phyloP scores from a whole-genome alignment of 2,113 vertebrate genomes.

The Eurystomus gularis region DNA sequence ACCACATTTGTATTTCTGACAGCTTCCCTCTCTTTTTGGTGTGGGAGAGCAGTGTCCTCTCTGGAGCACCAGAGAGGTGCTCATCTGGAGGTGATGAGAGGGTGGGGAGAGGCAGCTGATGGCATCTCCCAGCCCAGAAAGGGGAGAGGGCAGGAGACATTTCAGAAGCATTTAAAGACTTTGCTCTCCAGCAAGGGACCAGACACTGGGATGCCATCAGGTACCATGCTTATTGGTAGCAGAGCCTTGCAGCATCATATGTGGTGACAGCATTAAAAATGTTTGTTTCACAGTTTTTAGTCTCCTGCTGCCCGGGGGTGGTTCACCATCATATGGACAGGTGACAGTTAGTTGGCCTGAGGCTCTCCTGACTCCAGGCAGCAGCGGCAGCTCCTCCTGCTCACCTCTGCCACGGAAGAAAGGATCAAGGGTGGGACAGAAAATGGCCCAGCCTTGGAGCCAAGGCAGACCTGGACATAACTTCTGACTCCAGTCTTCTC shows the following conservation, averaged over 20 bases:
- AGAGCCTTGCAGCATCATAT: not conserved
- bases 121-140: not conserved
- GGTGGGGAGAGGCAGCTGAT: not conserved
- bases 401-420: not conserved
- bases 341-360: not conserved
- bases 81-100: not conserved
- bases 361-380: not conserved
- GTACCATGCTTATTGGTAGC: not conserved
- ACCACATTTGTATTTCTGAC: not conserved
- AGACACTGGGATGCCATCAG: not conserved
- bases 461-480: not conserved
- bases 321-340: not conserved
- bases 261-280: not conserved
- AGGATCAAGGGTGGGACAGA: not conserved
- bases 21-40: not conserved
- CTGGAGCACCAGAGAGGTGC: too few species aligned
- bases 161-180: constrained; percentile 3
- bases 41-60: not conserved
- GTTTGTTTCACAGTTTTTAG: constrained; percentile 6
- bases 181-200: not conserved
- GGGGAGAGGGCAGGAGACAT: not conserved
- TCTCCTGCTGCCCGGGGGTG: not conserved
- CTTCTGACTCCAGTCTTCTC: not conserved
- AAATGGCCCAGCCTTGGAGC: not conserved
- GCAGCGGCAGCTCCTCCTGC: not conserved